These are phyloP conservation scores for Napeogenes sylphis DNA, from an alignment of 2,888 invertebrate genomes.

Conservation along the genomic window DNA sequence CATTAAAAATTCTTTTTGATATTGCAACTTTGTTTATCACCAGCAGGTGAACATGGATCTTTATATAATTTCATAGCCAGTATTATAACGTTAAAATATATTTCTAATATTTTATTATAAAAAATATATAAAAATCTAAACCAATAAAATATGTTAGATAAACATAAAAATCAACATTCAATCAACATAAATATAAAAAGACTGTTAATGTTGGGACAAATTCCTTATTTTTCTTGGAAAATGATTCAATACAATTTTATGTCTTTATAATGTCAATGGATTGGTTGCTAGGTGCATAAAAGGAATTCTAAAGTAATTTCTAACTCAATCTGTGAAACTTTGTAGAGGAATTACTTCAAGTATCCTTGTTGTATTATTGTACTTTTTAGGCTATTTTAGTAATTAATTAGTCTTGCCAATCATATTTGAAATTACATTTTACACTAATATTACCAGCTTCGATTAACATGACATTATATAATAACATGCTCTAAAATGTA, in stretches of 20 bases:
- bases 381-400: no score
- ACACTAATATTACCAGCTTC: no score
- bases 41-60: background rate
- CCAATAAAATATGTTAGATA: no score
- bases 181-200: background rate
- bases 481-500: no score
- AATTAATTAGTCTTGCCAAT: no score
- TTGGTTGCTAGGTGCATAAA: constrained; percentile 18
- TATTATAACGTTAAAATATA: background rate
- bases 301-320: constrained; percentile 22
- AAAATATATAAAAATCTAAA: no score
- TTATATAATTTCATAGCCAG: constrained; percentile 1
- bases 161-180: background rate
- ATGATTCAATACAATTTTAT: background rate
- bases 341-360: constrained; percentile 16
- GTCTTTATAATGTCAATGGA: constrained; percentile 17
- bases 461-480: no score
- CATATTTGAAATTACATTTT: no score
- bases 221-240: no score
- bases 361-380: constrained; percentile 7
- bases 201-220: no score
- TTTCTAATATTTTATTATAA: background rate
- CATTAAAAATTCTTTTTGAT: constrained; percentile 25
- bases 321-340: constrained; percentile 20
- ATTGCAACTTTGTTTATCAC: constrained; percentile 6